Evolutionary conservation across 2,113 vertebrate genomes (phyloP), one percentile per base, ranked within the genome.

Genomic region (Nibea albiflora): DNA sequence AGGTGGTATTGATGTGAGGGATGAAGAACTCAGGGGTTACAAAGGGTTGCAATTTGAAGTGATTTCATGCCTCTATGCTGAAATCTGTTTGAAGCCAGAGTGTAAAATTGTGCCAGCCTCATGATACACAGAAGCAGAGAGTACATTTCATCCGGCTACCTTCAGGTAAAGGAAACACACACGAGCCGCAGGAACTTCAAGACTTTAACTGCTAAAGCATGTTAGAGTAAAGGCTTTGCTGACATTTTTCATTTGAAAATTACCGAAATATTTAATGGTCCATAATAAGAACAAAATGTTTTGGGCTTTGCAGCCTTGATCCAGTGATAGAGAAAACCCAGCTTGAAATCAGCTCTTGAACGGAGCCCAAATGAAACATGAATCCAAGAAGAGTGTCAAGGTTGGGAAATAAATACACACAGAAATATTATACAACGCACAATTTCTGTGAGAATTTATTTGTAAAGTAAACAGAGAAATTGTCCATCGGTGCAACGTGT

Each of bases 371-470:
- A 72, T 61, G 77, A 84, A 89, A 80, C 71, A 64, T 71, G 63
- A 87, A 75, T 78, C 73, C 44, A 62, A 81, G 68, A 73, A 35
- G 24, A 35, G 82, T 80, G 82, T 85, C 65, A 80, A 56, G 75
- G 66, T 75, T 87, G 83, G 24, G 72, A 84, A 88, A 85, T 81
- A 87, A 86, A 83, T 66, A 88, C 58, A 70, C 82, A 57, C 19
- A 39, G 46, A 72, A 78, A 68, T 11, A 66, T 47, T 76, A 47
- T 19, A 60, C 58, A 71, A 80, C 61, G 73, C 16, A 66, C 26
- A 56, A 7, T 66, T 60, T 75, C 58, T 56, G 14, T 65, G 73
- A 39, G 69, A 73, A 60, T 73, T 12, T 15, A 63, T 63, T 72
- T 35, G 31, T 11, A 5, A 52, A 47, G 50, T 66, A 60, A 62